Evolutionary conservation across 2,888 invertebrate species (phyloP).

Genomic region (Kryphioiulus occultus): DNA sequence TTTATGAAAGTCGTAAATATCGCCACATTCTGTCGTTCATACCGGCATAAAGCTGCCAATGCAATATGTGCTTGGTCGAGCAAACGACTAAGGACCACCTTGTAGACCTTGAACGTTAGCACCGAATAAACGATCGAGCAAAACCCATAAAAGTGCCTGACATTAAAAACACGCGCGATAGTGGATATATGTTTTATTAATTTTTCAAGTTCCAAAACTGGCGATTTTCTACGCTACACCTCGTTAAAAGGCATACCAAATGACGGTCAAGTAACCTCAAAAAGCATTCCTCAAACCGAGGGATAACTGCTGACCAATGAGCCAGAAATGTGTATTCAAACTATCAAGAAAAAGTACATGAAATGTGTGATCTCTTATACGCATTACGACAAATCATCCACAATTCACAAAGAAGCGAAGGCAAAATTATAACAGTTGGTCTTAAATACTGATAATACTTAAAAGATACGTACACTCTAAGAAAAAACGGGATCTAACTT

Average conservation of each 20-base stretch:
- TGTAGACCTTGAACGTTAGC: background rate
- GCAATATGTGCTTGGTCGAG: background rate
- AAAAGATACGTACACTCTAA: no score
- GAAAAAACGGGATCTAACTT: no score
- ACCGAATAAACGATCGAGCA: background rate
- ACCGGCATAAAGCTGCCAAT: background rate
- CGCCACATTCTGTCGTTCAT: background rate
- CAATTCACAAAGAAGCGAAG: no score
- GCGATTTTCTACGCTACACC: background rate
- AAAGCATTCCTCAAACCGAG: no score
- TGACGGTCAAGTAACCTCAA: no score
- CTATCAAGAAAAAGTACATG: no score
- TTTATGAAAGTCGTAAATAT: slow-evolving; percentile 35
- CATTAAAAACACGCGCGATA: background rate
- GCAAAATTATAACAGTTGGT: no score
- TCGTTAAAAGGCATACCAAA: background rate
- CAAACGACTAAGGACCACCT: background rate
- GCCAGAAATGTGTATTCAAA: no score
- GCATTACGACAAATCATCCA: no score
- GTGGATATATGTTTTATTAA: background rate
- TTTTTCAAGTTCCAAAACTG: background rate
- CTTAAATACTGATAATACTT: no score
- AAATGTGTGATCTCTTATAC: no score
- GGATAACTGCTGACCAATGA: no score
- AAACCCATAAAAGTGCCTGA: background rate